Base-by-base conservation (phyloP, 1,140 invertebrate genomes). In the Aphis craccivora region DNA sequence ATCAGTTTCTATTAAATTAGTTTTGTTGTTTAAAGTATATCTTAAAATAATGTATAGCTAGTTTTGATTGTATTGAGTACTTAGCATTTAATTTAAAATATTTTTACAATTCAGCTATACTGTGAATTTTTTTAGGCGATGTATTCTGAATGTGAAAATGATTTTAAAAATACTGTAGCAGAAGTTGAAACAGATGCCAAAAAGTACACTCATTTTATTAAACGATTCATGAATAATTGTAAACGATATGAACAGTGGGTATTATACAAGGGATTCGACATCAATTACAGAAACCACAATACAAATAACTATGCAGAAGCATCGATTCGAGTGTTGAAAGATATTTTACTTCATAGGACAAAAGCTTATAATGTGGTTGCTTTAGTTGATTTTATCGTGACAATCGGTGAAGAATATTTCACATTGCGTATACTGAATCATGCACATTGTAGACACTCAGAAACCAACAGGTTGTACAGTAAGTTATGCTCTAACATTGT, bases 301-400 rank as follows among this genome's bases (percentile, higher is more conserved):
- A 93, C 81, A 40, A 93, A 93, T 20, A 93, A 93, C 81, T 87
- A 43, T 88, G 53, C 51, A 37, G 93, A 88, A 87, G 93, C 93
- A 22, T 51, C 83, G 11, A 55, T 93, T 37, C 40, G 93, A 88
- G 35, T 93, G 55, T 35, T 93, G 45, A 93, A 93, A 87, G 84
- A 93, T 37, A 86, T 86, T 53, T 23, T 93, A 35, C 53, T 93
- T 35, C 35, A 60, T 45, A 86, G 93, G 22, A 55, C 51, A 87
- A 93, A 53, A 55, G 93, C 93, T 37, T 93, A 83, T 35, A 93
- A 93, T 60, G 81, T 48, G 14, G 93, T 87, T 51, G 93, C 93
- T 40, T 55, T 93, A 35, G 81, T 93, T 11, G 93, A 93, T 93
- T 93, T 93, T 55, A 86, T 93, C 11, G 83, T 87, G 4, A 18